phyloP scores from a whole-genome alignment of 1,140 invertebrate genomes.

The Pseudomyrmex flavicornis region DNA sequence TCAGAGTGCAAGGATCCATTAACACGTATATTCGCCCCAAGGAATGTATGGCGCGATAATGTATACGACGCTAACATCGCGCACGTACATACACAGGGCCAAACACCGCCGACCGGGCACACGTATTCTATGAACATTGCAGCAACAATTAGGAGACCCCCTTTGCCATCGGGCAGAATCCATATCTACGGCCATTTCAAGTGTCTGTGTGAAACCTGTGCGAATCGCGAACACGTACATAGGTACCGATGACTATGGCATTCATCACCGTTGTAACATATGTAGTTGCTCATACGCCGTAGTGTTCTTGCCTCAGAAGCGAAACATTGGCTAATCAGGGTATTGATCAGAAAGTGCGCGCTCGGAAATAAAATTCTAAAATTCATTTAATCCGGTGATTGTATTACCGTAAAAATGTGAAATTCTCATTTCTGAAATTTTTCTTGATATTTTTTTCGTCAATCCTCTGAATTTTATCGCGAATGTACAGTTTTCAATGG shows the following conservation, averaged over 20 bases:
- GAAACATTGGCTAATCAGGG: conserved; percentile 29
- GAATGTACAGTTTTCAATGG: background rate
- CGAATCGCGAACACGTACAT: conserved; percentile 61
- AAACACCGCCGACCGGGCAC: conserved; percentile 56
- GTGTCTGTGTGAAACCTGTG: conserved; percentile 55
- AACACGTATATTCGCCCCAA: conserved; percentile 73
- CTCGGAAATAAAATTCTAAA: background rate
- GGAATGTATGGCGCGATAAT: conserved; percentile 65
- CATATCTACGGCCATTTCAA: conserved; percentile 60
- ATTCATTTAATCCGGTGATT: background rate
- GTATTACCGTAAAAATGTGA: background rate
- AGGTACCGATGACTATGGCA: conserved; percentile 44
- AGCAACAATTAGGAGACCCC: conserved; percentile 69
- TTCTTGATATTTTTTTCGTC: too few species aligned
- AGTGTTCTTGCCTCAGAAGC: conserved; percentile 10
- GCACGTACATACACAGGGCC: conserved; percentile 49
- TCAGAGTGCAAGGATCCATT: conserved; percentile 71
- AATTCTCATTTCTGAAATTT: background rate
- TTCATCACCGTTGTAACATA: conserved; percentile 54
- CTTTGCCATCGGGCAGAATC: conserved; percentile 58
- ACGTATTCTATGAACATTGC: conserved; percentile 69
- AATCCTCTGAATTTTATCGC: background rate
- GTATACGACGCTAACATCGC: conserved; percentile 57
- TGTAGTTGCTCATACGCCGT: conserved; percentile 19
- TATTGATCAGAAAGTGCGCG: background rate